phyloP scores from a whole-genome alignment of 2,113 vertebrate species.

The Microcebus jonahi region DNA sequence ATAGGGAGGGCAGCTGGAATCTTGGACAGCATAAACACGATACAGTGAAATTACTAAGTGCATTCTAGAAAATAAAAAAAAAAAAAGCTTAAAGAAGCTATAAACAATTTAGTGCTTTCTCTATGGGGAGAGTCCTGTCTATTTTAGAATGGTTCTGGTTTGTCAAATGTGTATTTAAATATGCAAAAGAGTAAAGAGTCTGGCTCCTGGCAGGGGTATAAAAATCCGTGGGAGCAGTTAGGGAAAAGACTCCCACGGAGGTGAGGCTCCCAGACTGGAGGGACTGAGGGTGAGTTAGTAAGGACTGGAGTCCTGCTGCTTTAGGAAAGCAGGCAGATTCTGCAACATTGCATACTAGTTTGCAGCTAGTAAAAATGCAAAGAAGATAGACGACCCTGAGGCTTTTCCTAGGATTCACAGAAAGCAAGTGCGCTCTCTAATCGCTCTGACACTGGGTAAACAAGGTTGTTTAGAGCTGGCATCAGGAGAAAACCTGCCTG shows the following conservation, averaged over 20 bases:
- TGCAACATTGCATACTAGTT: not conserved
- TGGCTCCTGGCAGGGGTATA: not conserved
- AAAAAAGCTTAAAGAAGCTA: not conserved
- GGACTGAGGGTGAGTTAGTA: not conserved
- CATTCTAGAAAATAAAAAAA: not conserved
- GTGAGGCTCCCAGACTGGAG: not conserved
- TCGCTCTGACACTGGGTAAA: not conserved
- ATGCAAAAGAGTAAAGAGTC: not conserved
- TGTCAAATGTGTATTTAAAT: not conserved
- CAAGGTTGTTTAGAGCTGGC: not conserved
- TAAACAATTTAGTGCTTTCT: not conserved
- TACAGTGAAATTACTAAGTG: conserved; percentile 7
- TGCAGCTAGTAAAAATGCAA: not conserved
- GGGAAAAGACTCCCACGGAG: not conserved
- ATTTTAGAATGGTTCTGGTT: not conserved
- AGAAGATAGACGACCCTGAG: not conserved
- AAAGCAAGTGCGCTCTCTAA: not conserved
- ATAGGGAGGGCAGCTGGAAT: not conserved
- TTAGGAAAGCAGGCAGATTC: not conserved
- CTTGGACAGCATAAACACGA: not conserved
- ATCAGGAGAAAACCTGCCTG: not conserved
- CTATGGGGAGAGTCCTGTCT: not conserved
- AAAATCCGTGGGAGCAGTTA: not conserved
- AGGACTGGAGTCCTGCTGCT: not conserved
- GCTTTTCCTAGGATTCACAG: not conserved